Percentiles rank a stretch among this genome's conserved stretches.
Evolutionary conservation across 2,888 invertebrate genomes (phyloP).

Genomic region (Acanthopleura granulata): DNA sequence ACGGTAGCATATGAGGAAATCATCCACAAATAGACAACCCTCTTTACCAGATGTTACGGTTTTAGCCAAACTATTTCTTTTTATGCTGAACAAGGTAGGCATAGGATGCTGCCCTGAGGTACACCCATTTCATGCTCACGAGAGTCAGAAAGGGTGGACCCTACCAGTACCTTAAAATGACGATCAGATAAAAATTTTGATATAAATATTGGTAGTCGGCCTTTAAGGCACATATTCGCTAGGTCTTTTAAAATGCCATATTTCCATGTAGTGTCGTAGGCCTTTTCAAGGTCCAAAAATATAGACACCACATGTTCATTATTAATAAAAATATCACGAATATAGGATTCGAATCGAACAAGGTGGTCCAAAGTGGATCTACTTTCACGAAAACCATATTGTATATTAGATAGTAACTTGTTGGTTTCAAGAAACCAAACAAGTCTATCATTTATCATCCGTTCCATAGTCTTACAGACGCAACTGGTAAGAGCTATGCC

Average conservation of each 20-base stretch:
- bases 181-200: constrained; percentile 15
- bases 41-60: background rate
- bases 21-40: background rate
- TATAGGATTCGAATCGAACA: too few species aligned
- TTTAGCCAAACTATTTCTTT: constrained; percentile 2
- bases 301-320: too few species aligned
- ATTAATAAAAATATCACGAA: too few species aligned
- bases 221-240: constrained; percentile 31
- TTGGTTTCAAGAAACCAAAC: too few species aligned
- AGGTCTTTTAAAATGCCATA: constrained; percentile 29
- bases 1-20: background rate
- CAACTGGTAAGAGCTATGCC: too few species aligned
- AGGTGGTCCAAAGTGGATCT: too few species aligned
- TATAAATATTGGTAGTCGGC: constrained; percentile 28
- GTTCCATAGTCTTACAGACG: too few species aligned
- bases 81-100: constrained; percentile 1
- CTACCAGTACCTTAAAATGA: constrained; percentile 21
- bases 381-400: too few species aligned
- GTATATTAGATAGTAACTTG: too few species aligned
- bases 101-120: constrained; percentile 21
- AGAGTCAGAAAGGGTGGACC: constrained; percentile 20
- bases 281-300: too few species aligned
- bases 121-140: constrained; percentile 14
- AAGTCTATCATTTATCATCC: too few species aligned
- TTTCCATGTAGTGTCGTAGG: constrained; percentile 33